Evolutionary conservation across 2,797 vertebrate species (phyloP).

Genomic region (Tolypeutes matacus): DNA sequence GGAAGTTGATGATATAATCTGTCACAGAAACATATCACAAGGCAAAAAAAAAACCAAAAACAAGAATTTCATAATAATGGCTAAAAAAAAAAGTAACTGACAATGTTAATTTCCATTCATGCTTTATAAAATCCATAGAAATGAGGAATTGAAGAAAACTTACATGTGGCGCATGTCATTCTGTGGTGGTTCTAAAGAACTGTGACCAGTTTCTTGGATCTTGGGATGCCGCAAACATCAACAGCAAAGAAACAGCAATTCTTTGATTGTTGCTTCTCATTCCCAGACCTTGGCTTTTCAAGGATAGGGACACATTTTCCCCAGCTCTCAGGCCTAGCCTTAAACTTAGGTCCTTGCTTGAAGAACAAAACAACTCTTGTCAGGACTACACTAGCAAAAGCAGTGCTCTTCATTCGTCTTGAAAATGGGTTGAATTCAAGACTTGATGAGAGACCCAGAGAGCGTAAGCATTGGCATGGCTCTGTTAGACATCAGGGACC

Average conservation of each 20-base stretch:
- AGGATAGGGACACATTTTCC: neutral
- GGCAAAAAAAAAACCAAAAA: neutral
- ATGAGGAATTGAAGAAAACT: constrained; percentile 20
- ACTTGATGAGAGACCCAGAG: constrained; percentile 27
- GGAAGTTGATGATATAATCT: neutral
- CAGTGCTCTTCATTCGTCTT: neutral
- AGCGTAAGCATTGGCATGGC: rapidly evolving
- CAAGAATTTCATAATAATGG: neutral
- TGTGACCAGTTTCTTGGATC: neutral
- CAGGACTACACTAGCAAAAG: neutral
- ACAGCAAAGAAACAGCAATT: neutral
- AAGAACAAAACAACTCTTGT: neutral
- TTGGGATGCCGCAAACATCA: neutral
- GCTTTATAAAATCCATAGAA: constrained; percentile 23
- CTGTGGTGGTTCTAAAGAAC: neutral
- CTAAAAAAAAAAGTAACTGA: neutral
- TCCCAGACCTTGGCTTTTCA: neutral
- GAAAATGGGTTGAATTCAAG: constrained; percentile 18
- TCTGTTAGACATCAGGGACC: neutral
- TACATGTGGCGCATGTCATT: neutral
- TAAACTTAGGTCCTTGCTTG: neutral
- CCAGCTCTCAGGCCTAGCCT: neutral
- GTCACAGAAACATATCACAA: neutral
- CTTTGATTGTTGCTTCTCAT: too few relatives aligned
- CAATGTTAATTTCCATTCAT: constrained; percentile 10